Conservation (phyloP, 2,113 vertebrate genomes). For the Camelus dromedarius region DNA sequence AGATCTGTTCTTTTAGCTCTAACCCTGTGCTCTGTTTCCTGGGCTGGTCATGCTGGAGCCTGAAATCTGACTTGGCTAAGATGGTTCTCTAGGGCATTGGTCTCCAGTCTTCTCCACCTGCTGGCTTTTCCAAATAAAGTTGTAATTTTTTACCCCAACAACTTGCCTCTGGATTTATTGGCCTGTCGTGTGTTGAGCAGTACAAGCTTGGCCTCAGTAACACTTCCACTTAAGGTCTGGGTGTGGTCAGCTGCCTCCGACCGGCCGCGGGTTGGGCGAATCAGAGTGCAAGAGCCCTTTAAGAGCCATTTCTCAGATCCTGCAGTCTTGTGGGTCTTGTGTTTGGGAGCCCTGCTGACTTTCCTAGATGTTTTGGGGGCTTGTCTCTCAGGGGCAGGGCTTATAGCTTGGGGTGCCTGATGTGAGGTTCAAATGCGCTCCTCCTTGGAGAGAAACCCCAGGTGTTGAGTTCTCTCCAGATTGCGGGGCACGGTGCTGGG, state of each 20-base stretch:
- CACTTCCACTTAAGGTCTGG: not conserved
- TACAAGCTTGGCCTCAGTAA: too few relatives aligned
- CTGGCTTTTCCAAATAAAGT: too few relatives aligned
- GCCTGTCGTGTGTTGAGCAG: too few relatives aligned
- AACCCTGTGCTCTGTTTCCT: too few relatives aligned
- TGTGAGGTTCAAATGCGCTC: not conserved
- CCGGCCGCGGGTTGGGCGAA: not conserved
- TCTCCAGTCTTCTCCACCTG: too few relatives aligned
- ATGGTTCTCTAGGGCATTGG: too few relatives aligned
- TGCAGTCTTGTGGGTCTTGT: not conserved
- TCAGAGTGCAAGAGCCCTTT: not conserved
- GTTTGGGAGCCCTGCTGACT: not conserved
- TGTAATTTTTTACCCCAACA: too few relatives aligned
- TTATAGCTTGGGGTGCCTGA: not conserved
- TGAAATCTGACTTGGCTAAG: too few relatives aligned
- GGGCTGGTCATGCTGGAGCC: too few relatives aligned
- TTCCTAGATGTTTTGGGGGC: not conserved
- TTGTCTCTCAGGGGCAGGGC: not conserved
- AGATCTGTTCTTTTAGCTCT: too few relatives aligned
- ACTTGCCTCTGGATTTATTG: too few relatives aligned
- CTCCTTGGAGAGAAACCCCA: not conserved
- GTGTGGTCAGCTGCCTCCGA: not conserved
- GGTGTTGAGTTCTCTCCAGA: not conserved
- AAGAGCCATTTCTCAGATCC: not conserved
- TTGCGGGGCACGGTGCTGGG: not conserved